Evolutionary conservation across 2,113 vertebrate species (phyloP), one percentile per base, ranked within the genome.

Genomic region (Ochotona princeps): DNA sequence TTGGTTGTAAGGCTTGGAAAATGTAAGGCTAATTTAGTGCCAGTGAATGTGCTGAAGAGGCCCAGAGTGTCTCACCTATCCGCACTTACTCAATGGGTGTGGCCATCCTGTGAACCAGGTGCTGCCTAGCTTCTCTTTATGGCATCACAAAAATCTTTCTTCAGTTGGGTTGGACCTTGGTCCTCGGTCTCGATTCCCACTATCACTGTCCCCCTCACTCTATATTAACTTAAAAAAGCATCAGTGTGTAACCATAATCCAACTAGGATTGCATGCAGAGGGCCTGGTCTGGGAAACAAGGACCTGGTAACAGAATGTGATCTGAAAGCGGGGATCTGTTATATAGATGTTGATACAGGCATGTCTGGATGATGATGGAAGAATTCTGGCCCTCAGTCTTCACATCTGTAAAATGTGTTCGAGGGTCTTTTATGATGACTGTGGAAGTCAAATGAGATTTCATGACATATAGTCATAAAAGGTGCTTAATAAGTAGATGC

Each of bases 391-490:
- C 47, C 63, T 94, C 49, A 21, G 63, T 74, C 49, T 95, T 93
- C 11, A 82, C 32, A 44, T 69, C 81, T 86, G 10, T 81, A 69
- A 86, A 90, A 44, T 94, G 51, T 73, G 30, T n/a, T 83, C 54
- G 92, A 9, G 6, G 10, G 30, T 12, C 2, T 15, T 79, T 83
- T 81, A 67, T 75, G 15, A 28, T 35, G 28, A 60, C 78, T 83
- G n/a, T 90, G 73, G 63, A 7, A 0, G 7, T 72, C 32, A 83
- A 67, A 57, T 81, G 67, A 83, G 60, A 70, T 93, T 17, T 18
- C 54, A 7, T 60, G 44, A 11, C n/a, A n/a, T 60, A n/a, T 17
- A 72, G 25, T 82, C 18, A 57, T 80, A 18, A 84, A 92, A 95
- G 61, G 54, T 44, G 60, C 23, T 21, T 76, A 38, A 81, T 73